Conservation (phyloP, 2,888 invertebrate genomes). For the Drosophila leonis region DNA sequence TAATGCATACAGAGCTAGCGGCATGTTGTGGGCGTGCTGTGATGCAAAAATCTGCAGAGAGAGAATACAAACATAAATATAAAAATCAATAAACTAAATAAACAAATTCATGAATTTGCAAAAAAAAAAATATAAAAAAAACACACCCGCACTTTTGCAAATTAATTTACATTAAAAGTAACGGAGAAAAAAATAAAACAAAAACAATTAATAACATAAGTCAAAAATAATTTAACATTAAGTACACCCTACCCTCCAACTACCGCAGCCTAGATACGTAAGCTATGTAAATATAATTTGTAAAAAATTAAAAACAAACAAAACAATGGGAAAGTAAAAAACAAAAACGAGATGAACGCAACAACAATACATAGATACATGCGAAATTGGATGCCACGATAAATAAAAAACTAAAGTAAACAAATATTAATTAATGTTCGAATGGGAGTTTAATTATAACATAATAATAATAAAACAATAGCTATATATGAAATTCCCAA, state of each 20-base stretch:
- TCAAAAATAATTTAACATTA: slow-evolving; percentile 68
- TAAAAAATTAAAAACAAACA: slow-evolving; percentile 49
- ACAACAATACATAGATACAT: slow-evolving; percentile 43
- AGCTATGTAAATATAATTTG: slow-evolving; percentile 77
- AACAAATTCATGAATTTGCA: slow-evolving; percentile 61
- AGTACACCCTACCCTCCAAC: slow-evolving; percentile 80
- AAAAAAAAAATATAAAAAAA: slow-evolving; percentile 13
- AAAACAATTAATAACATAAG: slow-evolving; percentile 75
- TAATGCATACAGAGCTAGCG: slow-evolving; percentile 6
- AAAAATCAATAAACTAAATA: slow-evolving; percentile 66
- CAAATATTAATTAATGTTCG: slow-evolving; percentile 66
- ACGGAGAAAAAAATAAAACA: slow-evolving; percentile 1
- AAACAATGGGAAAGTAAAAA: slow-evolving; percentile 9
- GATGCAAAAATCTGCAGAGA: slow-evolving; percentile 33
- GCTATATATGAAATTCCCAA: slow-evolving; percentile 43
- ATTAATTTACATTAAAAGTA: slow-evolving; percentile 51
- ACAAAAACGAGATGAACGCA: slow-evolving; percentile 34
- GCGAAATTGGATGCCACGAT: slow-evolving; percentile 30
- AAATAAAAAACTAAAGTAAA: slow-evolving; percentile 38
- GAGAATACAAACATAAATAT: slow-evolving; percentile 30
- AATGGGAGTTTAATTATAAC: slow-evolving; percentile 46
- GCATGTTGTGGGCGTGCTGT: slow-evolving; percentile 26
- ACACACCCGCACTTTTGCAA: slow-evolving; percentile 39
- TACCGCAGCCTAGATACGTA: slow-evolving; percentile 69
- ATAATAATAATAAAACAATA: slow-evolving; percentile 37